These are phyloP conservation scores for Heliconius sara DNA, from an alignment of 2,888 invertebrate genomes.

Conservation along the genomic window DNA sequence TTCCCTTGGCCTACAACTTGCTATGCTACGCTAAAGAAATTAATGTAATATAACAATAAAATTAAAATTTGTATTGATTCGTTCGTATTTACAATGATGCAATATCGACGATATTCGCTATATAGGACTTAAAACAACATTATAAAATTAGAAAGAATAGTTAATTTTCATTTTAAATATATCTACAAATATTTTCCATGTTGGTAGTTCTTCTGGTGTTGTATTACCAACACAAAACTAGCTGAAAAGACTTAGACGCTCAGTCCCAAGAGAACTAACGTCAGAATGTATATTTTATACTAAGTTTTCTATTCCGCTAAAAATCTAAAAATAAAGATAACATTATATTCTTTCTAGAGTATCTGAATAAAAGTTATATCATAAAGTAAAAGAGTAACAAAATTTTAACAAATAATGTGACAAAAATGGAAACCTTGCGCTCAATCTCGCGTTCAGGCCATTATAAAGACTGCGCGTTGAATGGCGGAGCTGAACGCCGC, in stretches of 20 bases:
- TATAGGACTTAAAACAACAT: too few species aligned
- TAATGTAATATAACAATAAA: too few species aligned
- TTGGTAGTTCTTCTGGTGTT: background rate
- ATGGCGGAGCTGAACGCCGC: too few species aligned
- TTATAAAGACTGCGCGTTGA: too few species aligned
- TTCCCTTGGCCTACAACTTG: too few species aligned
- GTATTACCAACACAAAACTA: conserved; percentile 8
- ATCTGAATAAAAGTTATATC: background rate
- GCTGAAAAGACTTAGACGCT: conserved; percentile 1
- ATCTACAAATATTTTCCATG: background rate
- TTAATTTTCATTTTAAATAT: background rate
- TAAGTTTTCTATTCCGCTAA: background rate
- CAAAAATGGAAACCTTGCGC: too few species aligned
- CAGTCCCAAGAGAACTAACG: background rate
- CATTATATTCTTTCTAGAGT: background rate
- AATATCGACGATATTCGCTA: background rate
- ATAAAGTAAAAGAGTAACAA: background rate
- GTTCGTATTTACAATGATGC: background rate
- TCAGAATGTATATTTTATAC: background rate
- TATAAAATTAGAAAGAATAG: background rate
- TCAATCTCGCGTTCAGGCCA: too few species aligned
- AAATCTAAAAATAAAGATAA: background rate
- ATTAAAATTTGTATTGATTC: too few species aligned
- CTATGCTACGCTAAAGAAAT: too few species aligned
- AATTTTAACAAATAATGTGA: background rate